Conservation (phyloP, 1,140 invertebrate species). For the Heliconius hewitsoni region DNA sequence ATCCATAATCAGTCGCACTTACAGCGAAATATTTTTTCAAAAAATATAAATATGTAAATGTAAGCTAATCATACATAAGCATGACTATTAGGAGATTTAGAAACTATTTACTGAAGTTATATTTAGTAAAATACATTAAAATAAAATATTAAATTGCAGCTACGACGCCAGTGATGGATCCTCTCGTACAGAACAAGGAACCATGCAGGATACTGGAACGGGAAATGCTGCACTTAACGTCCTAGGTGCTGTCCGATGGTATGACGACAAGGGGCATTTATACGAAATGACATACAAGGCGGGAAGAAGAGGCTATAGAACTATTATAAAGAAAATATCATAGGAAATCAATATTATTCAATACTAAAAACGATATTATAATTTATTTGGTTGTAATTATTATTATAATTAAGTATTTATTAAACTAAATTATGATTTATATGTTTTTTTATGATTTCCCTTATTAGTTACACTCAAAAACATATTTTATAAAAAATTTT, state of each 20-base stretch:
- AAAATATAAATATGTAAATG: too few species aligned
- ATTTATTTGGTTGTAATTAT: constrained; percentile 47
- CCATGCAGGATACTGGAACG: constrained; percentile 74
- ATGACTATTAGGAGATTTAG: too few species aligned
- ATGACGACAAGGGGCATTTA: constrained; percentile 85
- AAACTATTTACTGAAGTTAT: too few species aligned
- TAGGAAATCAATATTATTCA: constrained; percentile 33
- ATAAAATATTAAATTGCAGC: constrained; percentile 55
- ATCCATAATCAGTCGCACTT: too few species aligned
- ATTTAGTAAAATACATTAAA: background rate
- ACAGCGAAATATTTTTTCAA: too few species aligned
- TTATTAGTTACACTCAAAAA: background rate
- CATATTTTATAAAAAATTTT: background rate
- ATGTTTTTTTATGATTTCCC: background rate
- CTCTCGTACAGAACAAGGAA: constrained; percentile 69
- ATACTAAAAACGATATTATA: constrained; percentile 47
- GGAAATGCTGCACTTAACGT: constrained; percentile 83
- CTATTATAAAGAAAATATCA: constrained; percentile 68
- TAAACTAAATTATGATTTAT: constrained; percentile 49
- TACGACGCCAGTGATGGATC: constrained; percentile 76
- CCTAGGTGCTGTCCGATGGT: constrained; percentile 83
- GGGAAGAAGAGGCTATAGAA: constrained; percentile 80
- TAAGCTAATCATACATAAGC: too few species aligned
- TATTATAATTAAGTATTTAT: constrained; percentile 46
- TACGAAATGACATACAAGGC: constrained; percentile 86